Evolutionary conservation across 1,140 invertebrate genomes (phyloP).

Genomic region (Hermatobates lingyangjiaoensis): DNA sequence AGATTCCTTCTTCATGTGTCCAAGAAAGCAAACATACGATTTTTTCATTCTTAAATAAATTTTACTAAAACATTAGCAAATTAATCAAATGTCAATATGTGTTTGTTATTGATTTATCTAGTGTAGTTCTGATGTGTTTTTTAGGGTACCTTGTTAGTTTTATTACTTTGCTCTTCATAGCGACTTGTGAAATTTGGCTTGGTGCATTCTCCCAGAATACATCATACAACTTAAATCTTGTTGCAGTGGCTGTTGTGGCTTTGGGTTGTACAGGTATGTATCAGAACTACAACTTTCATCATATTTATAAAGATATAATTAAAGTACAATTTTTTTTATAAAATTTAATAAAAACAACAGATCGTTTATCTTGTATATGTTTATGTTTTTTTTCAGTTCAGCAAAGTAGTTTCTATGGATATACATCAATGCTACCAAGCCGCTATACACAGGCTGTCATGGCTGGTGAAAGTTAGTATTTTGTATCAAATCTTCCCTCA

Average conservation of each 20-base stretch:
- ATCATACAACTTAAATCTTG: constrained; percentile 61
- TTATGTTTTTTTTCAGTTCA: constrained; percentile 38
- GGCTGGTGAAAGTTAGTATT: constrained; percentile 70
- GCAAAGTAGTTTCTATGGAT: constrained; percentile 86
- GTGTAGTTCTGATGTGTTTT: constrained; percentile 19
- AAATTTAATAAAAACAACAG: no score
- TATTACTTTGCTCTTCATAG: constrained; percentile 58
- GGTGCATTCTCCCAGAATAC: constrained; percentile 49
- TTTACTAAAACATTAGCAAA: background rate
- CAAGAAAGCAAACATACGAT: no score
- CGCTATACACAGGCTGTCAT: constrained; percentile 82
- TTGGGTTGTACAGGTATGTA: constrained; percentile 63
- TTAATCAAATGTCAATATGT: background rate
- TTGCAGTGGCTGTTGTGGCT: constrained; percentile 64
- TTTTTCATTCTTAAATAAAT: background rate
- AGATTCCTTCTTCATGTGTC: no score
- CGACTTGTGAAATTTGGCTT: constrained; percentile 67
- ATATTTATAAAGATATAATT: no score
- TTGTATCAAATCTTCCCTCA: no score
- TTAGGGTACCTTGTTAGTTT: constrained; percentile 66
- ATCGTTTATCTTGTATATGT: constrained; percentile 5
- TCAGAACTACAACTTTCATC: no score
- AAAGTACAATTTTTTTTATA: no score
- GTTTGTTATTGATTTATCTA: background rate
- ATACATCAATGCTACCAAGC: constrained; percentile 75